phyloP scores from a whole-genome alignment of 2,113 vertebrate species.

The Ophthalmolycus amberensis region DNA sequence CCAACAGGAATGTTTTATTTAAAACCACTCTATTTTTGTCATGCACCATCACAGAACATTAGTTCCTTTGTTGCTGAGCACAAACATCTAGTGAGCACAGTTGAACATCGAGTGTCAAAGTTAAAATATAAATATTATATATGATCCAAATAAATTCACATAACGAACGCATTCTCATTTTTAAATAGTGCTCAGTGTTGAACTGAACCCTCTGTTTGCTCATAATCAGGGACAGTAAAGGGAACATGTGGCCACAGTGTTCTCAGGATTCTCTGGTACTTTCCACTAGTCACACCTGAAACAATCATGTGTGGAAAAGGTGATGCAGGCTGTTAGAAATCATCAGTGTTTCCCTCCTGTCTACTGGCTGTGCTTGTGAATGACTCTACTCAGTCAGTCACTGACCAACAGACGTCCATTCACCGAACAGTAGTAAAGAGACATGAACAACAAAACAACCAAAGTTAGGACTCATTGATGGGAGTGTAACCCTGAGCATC shows the following conservation, averaged over 20 bases:
- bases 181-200: background rate
- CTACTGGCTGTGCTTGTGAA: background rate
- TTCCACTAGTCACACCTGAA: constrained; percentile 26
- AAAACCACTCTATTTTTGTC: background rate
- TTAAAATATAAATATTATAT: background rate
- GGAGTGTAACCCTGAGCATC: background rate
- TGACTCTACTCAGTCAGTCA: too few relatives aligned
- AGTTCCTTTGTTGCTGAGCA: background rate
- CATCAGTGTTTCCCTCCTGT: background rate
- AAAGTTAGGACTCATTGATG: background rate
- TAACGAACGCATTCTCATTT: background rate
- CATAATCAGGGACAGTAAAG: background rate
- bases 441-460: background rate
- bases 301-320: constrained; percentile 10
- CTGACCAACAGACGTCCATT: too few relatives aligned
- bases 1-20: background rate
- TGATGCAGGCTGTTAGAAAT: background rate
- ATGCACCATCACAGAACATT: background rate
- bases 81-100: background rate
- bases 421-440: too few relatives aligned
- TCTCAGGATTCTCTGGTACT: constrained; percentile 32
- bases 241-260: background rate
- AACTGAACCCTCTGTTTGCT: too few relatives aligned
- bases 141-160: background rate
- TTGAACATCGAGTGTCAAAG: background rate